Base-by-base conservation (phyloP, 2,888 invertebrate species). In the Suillia variegata region DNA sequence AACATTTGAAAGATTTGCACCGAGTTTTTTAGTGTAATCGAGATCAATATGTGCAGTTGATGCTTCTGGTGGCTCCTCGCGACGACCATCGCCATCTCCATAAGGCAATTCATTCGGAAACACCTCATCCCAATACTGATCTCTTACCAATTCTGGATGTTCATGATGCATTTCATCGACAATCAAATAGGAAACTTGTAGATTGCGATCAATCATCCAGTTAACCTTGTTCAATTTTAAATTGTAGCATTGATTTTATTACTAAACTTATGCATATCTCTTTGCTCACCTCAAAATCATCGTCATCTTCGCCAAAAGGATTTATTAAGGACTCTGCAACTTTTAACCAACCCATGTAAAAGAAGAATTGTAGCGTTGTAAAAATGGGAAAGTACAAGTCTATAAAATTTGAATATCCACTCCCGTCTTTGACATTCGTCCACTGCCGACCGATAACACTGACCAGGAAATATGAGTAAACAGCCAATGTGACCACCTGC, bases 101-200 rank as follows among this genome's bases (percentile, higher is more conserved):
- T 94, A 92, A 0, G 93, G 93, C 66, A 94, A 79, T 78, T 93
- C 92, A 13, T 87, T 85, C 0, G 93, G 93, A 74, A 92, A 90
- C 62, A 93, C 88, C 76, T 92, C 89, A 74, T 94, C 93, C 94
- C 94, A 95, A 76, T 94, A 94, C 77, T 94, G 93, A 84, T 94
- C 94, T 58, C 86, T 87, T 48, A 94, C 88, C 64, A 94, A 81
- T 77, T 93, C 91, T 0, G 94, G 94, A 83, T 94, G 93, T 70
- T 93, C 92, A 80, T 93, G 91, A 78, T 94, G 94, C 93, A 95
- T 94, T 81, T 94, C 94, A 78, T 95, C 95, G 22, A 95, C 95
- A 68, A 95, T 94, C 79, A 94, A 85, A 83, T 94, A 95, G 3
- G 93, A 91, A n/a, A 94, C 92, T 89, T 93, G 79, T 45, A 79